phyloP scores from a whole-genome alignment of 2,113 vertebrate species.

The Corvus cornix region DNA sequence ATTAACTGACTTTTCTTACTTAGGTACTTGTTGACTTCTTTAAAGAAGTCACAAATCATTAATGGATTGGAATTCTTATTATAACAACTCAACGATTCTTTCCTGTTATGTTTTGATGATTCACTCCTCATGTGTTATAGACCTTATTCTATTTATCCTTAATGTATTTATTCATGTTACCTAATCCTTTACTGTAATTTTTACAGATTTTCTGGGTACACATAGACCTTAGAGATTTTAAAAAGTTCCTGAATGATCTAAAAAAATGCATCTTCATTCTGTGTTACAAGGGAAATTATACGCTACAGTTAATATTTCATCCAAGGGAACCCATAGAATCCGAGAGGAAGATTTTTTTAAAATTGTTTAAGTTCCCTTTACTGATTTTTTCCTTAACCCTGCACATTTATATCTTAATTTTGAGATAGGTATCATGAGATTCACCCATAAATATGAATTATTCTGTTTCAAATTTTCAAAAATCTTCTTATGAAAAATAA shows the following conservation, averaged over 20 bases:
- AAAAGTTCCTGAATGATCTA: not conserved
- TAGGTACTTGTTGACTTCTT: not conserved
- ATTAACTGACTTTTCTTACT: not conserved
- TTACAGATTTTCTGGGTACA: not conserved
- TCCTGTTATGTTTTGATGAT: not conserved
- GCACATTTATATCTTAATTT: not conserved
- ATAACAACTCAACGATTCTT: not conserved
- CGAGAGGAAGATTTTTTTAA: not conserved
- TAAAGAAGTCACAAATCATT: not conserved
- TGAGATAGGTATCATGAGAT: not conserved
- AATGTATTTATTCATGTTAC: not conserved
- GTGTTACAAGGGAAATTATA: not conserved
- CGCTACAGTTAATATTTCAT: not conserved
- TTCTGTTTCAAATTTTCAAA: not conserved
- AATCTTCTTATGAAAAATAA: not conserved
- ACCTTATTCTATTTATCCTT: not conserved
- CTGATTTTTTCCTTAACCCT: not conserved
- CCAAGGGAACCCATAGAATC: not conserved
- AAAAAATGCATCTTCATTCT: not conserved
- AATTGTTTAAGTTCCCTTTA: not conserved
- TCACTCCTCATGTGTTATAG: not conserved
- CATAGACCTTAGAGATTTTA: not conserved
- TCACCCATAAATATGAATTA: not conserved
- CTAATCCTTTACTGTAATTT: not conserved
- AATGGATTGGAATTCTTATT: not conserved